These are phyloP conservation scores for Rissa tridactyla DNA, from an alignment of 2,113 vertebrate species.

Conservation along the genomic window DNA sequence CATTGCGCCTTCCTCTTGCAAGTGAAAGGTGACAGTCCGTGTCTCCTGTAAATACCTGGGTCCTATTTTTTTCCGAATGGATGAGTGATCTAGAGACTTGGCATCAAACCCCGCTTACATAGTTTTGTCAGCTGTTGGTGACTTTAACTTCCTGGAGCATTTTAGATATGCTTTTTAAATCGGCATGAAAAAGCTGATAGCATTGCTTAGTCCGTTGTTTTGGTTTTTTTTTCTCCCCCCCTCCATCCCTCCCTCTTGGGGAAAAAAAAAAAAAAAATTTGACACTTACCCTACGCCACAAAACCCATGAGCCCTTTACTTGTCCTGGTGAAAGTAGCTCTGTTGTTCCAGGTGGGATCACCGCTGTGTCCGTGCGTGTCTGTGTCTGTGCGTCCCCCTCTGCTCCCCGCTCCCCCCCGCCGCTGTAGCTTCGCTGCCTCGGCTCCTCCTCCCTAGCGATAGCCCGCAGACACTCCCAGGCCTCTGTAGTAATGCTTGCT, in stretches of 20 bases:
- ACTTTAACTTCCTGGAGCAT: background rate
- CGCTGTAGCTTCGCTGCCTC: slow-evolving; percentile 1
- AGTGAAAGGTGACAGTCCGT: slow-evolving; percentile 21
- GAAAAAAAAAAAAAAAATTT: background rate
- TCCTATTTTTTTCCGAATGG: background rate
- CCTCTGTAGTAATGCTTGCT: slow-evolving; percentile 68
- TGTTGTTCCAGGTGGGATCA: slow-evolving; percentile 25
- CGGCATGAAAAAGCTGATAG: background rate
- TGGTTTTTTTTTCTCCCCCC: background rate
- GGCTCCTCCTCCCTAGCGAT: slow-evolving; percentile 1
- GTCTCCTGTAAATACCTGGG: slow-evolving; percentile 36
- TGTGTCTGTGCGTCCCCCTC: background rate
- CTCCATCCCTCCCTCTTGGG: background rate
- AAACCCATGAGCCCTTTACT: slow-evolving; percentile 44
- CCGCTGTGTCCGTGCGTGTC: slow-evolving; percentile 30
- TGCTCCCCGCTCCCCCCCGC: background rate
- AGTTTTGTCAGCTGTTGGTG: slow-evolving; percentile 24
- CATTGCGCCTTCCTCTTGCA: background rate
- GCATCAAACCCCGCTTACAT: background rate
- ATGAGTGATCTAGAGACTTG: slow-evolving; percentile 13
- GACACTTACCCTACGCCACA: background rate
- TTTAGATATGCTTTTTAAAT: background rate
- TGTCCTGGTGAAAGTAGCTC: slow-evolving; percentile 35
- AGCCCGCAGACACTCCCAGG: slow-evolving; percentile 22
- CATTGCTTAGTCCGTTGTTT: background rate